These are phyloP conservation scores for Pseudopleuronectes americanus DNA, from an alignment of 2,797 vertebrate genomes.

Conservation along the genomic window DNA sequence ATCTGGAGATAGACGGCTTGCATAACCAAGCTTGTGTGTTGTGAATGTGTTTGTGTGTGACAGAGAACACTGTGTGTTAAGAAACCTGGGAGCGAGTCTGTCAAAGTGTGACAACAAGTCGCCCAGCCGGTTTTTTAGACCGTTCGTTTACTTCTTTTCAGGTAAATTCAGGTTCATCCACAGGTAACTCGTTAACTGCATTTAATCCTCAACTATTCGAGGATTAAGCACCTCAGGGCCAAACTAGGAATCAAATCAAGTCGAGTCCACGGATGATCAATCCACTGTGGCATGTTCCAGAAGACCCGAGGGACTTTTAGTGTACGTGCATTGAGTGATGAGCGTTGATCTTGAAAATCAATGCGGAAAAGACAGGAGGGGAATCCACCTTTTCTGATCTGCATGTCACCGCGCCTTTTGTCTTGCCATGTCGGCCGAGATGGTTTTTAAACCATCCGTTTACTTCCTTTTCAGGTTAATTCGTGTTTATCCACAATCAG, in stretches of 20 bases:
- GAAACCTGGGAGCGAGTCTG: neutral
- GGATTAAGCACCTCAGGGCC: no score
- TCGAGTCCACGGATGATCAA: neutral
- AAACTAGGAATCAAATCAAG: no score
- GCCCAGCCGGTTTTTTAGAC: constrained; percentile 29
- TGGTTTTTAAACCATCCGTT: no score
- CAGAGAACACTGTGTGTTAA: neutral
- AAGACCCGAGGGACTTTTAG: neutral
- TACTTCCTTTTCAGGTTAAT: neutral
- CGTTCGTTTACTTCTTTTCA: constrained; percentile 5
- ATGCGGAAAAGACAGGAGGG: neutral
- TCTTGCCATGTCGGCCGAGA: constrained; percentile 37
- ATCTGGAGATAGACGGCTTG: constrained; percentile 68
- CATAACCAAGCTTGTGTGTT: constrained; percentile 40
- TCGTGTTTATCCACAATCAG: neutral
- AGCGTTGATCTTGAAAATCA: neutral
- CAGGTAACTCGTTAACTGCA: neutral
- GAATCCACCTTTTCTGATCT: constrained; percentile 33
- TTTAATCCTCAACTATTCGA: constrained; percentile 4
- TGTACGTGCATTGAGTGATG: neutral
- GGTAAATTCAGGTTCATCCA: neutral
- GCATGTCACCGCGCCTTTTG: constrained; percentile 60
- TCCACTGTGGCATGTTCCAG: neutral
- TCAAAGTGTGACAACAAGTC: constrained; percentile 19
- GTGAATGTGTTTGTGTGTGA: constrained; percentile 8